Conservation (phyloP, 2,797 vertebrate genomes). For the Urosaurus nigricauda region DNA sequence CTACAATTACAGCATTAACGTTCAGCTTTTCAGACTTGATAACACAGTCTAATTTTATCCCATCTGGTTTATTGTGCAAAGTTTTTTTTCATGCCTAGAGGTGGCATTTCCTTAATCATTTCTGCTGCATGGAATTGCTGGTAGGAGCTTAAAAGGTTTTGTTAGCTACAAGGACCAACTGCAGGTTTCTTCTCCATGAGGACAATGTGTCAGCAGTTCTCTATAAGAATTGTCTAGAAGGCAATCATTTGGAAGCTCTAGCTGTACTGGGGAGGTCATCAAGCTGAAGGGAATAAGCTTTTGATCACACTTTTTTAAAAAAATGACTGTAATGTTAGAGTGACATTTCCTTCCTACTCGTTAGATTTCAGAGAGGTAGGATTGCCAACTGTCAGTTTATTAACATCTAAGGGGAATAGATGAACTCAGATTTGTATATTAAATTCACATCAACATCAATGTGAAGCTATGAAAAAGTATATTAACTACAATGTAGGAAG, state of each 20-base stretch:
- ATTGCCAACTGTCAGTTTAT: conserved; percentile 17
- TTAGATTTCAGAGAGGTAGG: conserved; percentile 31
- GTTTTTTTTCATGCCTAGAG: conserved; percentile 48
- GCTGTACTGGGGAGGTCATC: conserved; percentile 45
- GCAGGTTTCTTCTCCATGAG: conserved; percentile 58
- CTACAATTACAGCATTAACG: conserved; percentile 71
- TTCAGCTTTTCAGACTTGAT: conserved; percentile 71
- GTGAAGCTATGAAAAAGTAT: neutral
- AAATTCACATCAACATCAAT: conserved; percentile 9
- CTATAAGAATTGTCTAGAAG: conserved; percentile 70
- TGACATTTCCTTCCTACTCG: conserved; percentile 38
- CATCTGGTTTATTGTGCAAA: conserved; percentile 71
- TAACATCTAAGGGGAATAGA: conserved; percentile 30
- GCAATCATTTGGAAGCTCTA: conserved; percentile 62
- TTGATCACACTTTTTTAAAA: conserved; percentile 66
- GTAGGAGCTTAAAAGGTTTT: conserved; percentile 62
- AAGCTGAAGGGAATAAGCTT: conserved; percentile 49
- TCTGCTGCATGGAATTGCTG: conserved; percentile 64
- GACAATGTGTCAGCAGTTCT: conserved; percentile 60
- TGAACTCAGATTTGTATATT: conserved; percentile 8
- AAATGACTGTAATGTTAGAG: conserved; percentile 39
- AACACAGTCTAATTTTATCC: conserved; percentile 73
- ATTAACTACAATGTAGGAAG: conserved; percentile 5
- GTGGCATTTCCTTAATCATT: conserved; percentile 70
- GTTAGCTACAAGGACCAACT: conserved; percentile 66